Evolutionary conservation across 2,797 vertebrate species (phyloP).

Genomic region (Malacoctenus gilli): DNA sequence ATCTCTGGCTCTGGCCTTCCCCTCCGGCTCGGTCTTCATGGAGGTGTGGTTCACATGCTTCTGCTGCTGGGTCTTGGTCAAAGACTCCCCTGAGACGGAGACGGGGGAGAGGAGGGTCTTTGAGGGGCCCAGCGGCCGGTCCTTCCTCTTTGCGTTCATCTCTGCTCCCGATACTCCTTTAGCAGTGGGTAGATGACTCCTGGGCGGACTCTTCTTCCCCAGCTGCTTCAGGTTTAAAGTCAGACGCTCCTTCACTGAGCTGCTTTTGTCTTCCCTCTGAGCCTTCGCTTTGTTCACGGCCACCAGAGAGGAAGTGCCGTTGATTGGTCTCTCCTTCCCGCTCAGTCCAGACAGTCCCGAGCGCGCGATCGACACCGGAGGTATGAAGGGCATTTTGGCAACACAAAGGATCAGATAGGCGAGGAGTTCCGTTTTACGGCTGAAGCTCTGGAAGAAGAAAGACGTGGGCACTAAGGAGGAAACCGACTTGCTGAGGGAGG

Average conservation of each 20-base stretch:
- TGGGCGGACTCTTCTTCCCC: conserved; percentile 68
- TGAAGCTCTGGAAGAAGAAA: conserved; percentile 46
- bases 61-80: conserved; percentile 34
- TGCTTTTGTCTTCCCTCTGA: conserved; percentile 49
- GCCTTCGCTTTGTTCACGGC: conserved; percentile 27
- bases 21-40: conserved; percentile 23
- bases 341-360: conserved; percentile 55
- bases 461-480: conserved; percentile 27
- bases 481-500: conserved; percentile 4
- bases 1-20: conserved; percentile 30
- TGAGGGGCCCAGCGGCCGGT: conserved; percentile 38
- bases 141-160: conserved; percentile 55
- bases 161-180: conserved; percentile 41
- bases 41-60: conserved; percentile 17
- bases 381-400: conserved; percentile 80
- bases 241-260: conserved; percentile 63
- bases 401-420: conserved; percentile 71
- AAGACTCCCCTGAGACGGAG: conserved; percentile 47
- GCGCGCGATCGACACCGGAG: conserved; percentile 53
- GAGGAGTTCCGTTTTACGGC: conserved; percentile 61
- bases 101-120: conserved; percentile 27
- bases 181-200: conserved; percentile 51
- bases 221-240: conserved; percentile 79
- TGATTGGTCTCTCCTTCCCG: conserved; percentile 38
- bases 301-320: conserved; percentile 8